Base-by-base conservation (phyloP, 2,113 vertebrate genomes). In the Puntigrus tetrazona region DNA sequence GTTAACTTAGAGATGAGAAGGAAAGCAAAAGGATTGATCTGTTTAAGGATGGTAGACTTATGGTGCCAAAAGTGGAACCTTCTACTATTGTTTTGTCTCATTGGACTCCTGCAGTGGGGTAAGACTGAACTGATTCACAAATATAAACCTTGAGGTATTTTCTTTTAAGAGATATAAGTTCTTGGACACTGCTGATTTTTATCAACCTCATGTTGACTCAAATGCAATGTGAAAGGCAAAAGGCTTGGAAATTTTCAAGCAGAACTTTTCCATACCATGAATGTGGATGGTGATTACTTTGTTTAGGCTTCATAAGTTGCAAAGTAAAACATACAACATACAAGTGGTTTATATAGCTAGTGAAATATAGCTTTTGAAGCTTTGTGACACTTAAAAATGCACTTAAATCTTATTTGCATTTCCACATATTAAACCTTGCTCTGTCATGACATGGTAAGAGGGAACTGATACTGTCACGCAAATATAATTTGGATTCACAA, bases 31-130 rank as follows among this genome's bases (percentile, higher is more conserved):
- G 50, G 9, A 59, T 25, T 2, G 22, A n/a, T 67, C 59, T 4
- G 8, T 7, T 72, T 52, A n/a, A 74, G 69, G 10, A 87, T 87
- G 86, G 7, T 2, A 41, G 18, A 43, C 50, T 3, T 36, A 61
- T 67, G 38, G 34, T 63, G 18, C 16, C 38, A 41, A 18, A 5
- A 20, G n/a, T 57, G 83, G 74, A 76, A 25, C 27, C 25, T 79
- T 5, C 29, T 22, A 11, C 76, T 85, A 75, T 14, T 85, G 34
- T 36, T 79, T 75, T 81, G 47, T 29, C 55, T 87, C 11, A 80
- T 29, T 27, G 83, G 78, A 31, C 74, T 88, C n/a, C 75, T 88
- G 69, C 76, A 69, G 47, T 76, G 69, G 9, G 84, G 87, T 88
- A 70, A 86, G 87, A 70, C 27, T 16, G 7, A 29, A 7, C 22